Evolutionary conservation across 2,113 vertebrate species (phyloP).

Genomic region (Rynchops niger): DNA sequence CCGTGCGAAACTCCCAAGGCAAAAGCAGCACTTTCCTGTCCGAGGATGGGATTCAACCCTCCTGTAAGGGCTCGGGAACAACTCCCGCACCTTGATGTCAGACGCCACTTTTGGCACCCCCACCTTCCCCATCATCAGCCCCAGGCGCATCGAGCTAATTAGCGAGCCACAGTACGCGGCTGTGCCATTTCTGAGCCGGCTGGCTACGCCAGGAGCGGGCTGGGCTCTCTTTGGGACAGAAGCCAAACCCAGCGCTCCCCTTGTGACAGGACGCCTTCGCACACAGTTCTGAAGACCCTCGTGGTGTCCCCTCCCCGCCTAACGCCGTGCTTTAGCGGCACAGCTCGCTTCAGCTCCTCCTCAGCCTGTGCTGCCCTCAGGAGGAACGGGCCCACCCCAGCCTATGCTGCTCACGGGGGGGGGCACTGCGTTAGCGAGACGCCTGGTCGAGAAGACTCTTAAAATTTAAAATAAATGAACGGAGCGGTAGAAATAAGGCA

Average conservation of each 20-base stretch:
- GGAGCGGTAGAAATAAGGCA: not conserved
- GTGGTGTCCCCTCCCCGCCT: not conserved
- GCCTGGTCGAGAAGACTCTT: not conserved
- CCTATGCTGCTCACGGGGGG: not conserved
- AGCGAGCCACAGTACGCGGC: accelerated
- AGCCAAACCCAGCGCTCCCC: accelerated
- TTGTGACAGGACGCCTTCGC: not conserved
- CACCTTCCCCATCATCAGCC: accelerated
- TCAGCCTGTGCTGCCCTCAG: not conserved
- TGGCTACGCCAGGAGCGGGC: too few species aligned
- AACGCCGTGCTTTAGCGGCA: accelerated
- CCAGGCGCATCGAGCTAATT: too few species aligned
- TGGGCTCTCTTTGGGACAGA: not conserved
- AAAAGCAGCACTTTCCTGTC: not conserved
- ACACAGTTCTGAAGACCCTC: not conserved
- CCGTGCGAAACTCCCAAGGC: accelerated
- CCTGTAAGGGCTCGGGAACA: not conserved
- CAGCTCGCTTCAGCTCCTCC: too few species aligned
- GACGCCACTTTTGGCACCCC: too few species aligned
- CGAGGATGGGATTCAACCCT: not conserved
- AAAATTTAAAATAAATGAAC: not conserved
- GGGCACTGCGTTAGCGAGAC: not conserved
- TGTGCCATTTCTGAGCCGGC: not conserved
- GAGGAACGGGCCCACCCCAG: not conserved
- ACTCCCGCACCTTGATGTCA: not conserved